Evolutionary conservation across 1,140 invertebrate genomes (phyloP), one percentile per base, ranked within the genome.

Genomic region (Stratiolaelaps scimitus): DNA sequence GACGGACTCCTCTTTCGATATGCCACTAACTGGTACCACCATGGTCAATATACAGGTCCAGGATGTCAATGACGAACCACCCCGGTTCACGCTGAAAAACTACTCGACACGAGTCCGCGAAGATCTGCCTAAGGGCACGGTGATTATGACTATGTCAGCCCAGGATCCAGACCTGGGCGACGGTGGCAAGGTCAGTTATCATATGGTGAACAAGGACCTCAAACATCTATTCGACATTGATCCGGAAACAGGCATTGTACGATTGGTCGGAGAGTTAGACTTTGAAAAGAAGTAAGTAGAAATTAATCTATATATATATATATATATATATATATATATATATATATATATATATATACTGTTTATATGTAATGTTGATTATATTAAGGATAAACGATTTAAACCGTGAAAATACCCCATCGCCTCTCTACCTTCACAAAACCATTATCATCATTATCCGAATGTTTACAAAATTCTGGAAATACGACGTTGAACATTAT

Each of bases 51-150:
- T 94, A 19, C 80, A 81, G 1, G 83, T 95, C 0, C 84, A 89
- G 70, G 92, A 96, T 73, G 84, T 92, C 26, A 96, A 96, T 73
- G 92, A 96, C 75, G 91, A 92, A 72, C 80, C 86, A 0, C 92
- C 92, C 0, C 80, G 77, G 43, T 96, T 95, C 70, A 71, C 73
- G 45, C 67, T 74, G 29, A 71, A 73, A 23, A 67, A 68, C 44
- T 90, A 90, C 73, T 72, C 73, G 34, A 86, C 91, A 2, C 88
- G 89, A 73, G 83, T 92, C 0, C 81, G 89, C 0, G 92, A 96
- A 76, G 92, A 96, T 75, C 81, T 94, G 40, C 92, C 92, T 0
- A 76, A 84, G 1, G 91, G 90, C 65, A 85, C 86, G 43, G 84
- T 92, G 0, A 83, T 94, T 0, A 88, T 87, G 0, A 82, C 86